Evolutionary conservation across 2,888 invertebrate species (phyloP), one percentile per base, ranked within the genome.

Genomic region (Saturnia japonica): DNA sequence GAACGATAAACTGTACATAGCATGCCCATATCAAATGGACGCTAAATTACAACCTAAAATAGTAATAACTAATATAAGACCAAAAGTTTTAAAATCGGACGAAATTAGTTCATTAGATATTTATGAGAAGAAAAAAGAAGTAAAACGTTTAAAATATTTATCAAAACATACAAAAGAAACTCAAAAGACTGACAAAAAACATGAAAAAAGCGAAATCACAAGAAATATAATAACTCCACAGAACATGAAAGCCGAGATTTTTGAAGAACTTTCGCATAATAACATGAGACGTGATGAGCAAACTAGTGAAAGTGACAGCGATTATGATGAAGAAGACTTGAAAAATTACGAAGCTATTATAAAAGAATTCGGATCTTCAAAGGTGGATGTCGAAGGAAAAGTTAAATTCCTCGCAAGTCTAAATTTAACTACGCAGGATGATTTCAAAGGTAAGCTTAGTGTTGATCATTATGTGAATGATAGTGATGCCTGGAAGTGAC

Each of bases 321-420:
- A 94, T 78, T 94, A 94, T 60, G 95, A 93, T 1, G 95, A 94
- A 54, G 93, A 94, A 1, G 91, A 92, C 71, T 88, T 94, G 64
- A 88, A 88, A 71, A 85, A 93, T 74, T 95, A 95, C 74, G 83
- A 87, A 62, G 77, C 81, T 86, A 95, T 96, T 40, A 95, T 95
- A 67, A 94, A 95, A 75, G 95, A 88, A 66, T 92, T 83, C 74
- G 81, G 82, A 11, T 68, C 72, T 66, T 73, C 76, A 91, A 71
- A 93, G 91, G 72, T 94, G 25, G 94, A 94, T 75, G 88, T 93
- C 45, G 90, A 92, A 68, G 80, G 75, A 4, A 89, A 96, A 83
- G 83, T 95, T 22, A 89, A 95, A 22, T 96, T 96, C 83, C 90
- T 96, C 70, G 93, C 95, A 42, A 91, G 94, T 76, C 95, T 96